phyloP scores from a whole-genome alignment of 2,888 invertebrate genomes.

The Papilio demoleus region DNA sequence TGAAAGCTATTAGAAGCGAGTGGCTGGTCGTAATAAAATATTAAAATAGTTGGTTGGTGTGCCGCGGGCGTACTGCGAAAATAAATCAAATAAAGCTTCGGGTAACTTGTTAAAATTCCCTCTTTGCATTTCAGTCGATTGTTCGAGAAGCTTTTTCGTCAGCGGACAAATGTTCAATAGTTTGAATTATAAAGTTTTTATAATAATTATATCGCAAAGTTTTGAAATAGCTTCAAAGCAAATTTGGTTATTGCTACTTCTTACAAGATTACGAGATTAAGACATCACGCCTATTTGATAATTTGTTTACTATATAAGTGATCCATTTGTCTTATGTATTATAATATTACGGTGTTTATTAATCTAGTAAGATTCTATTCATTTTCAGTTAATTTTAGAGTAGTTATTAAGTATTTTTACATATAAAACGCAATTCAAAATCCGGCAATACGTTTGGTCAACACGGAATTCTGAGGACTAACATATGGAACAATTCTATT shows the following conservation, averaged over 20 bases:
- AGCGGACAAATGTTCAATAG: conserved; percentile 37
- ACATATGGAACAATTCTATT: conserved; percentile 28
- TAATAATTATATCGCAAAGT: conserved; percentile 10
- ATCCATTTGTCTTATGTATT: neutral
- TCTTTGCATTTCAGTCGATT: conserved; percentile 48
- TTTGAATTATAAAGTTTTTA: conserved; percentile 24
- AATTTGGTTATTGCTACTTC: neutral
- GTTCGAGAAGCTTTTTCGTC: conserved; percentile 45
- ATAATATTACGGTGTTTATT: no score
- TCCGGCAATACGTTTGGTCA: conserved; percentile 15
- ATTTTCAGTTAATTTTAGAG: no score
- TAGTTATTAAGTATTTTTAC: neutral
- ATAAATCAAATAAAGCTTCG: conserved; percentile 60
- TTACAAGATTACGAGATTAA: neutral
- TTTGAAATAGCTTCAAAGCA: neutral
- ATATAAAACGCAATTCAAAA: neutral
- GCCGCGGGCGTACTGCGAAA: conserved; percentile 50
- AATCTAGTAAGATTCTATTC: no score
- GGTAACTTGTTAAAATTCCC: conserved; percentile 57
- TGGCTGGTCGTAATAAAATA: conserved; percentile 64
- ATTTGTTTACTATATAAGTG: neutral
- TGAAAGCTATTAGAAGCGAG: conserved; percentile 63
- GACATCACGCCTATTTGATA: neutral
- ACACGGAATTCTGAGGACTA: conserved; percentile 4
- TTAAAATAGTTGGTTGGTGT: conserved; percentile 61